These are phyloP conservation scores for Hetaerina titia DNA, from an alignment of 2,888 invertebrate species.

Conservation along the genomic window DNA sequence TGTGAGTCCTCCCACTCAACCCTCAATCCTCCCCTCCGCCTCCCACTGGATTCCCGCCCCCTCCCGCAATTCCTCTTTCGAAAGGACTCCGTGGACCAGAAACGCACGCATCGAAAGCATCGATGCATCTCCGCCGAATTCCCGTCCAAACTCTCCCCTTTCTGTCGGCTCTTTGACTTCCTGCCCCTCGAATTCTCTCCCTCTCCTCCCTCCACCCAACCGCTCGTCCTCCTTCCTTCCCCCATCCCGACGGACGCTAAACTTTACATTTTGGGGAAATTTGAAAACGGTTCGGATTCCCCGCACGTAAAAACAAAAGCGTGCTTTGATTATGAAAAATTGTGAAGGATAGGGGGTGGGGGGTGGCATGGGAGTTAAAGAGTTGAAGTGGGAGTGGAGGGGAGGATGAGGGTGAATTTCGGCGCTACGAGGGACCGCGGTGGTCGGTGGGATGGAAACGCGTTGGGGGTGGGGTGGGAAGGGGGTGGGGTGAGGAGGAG, in stretches of 20 bases:
- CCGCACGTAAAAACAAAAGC: conserved; percentile 21
- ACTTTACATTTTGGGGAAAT: conserved; percentile 18
- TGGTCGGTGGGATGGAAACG: background rate
- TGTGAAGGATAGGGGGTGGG: background rate
- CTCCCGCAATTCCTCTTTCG: background rate
- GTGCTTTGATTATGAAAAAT: conserved; percentile 27
- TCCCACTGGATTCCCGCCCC: background rate
- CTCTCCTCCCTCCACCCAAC: background rate
- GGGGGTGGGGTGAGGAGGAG: background rate
- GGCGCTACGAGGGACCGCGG: background rate
- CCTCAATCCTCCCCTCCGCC: background rate
- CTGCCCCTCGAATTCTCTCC: background rate
- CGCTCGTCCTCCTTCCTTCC: background rate
- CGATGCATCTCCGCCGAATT: background rate
- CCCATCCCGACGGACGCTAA: background rate
- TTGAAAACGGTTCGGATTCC: background rate
- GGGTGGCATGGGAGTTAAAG: background rate
- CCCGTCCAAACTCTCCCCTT: too few species aligned
- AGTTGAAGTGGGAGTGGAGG: background rate
- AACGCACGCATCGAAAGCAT: background rate
- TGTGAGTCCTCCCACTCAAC: background rate
- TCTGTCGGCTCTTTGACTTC: background rate
- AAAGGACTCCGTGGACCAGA: background rate
- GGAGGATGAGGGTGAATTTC: background rate
- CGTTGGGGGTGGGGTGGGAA: background rate